These are phyloP conservation scores for Heterocephalus glaber DNA, from an alignment of 2,113 vertebrate genomes.

Conservation along the genomic window DNA sequence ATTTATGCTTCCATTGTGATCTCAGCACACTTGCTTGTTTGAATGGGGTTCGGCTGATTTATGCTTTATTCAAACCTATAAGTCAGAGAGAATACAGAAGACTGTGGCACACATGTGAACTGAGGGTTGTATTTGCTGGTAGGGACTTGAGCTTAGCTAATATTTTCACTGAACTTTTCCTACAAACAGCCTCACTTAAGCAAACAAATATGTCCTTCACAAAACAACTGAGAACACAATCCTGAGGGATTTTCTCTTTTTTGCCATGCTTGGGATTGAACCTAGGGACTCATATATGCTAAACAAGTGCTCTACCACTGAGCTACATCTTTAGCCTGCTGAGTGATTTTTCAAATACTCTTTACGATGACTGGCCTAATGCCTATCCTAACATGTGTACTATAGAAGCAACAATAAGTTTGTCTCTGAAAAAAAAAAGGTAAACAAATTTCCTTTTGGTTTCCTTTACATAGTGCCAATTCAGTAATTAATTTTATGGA, in stretches of 20 bases:
- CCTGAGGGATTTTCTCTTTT: background rate
- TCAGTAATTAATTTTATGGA: slow-evolving; percentile 48
- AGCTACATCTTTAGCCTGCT: background rate
- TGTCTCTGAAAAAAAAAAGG: slow-evolving; percentile 62
- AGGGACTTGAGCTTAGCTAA: background rate
- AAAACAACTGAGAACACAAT: background rate
- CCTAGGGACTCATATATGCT: background rate
- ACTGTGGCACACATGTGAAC: background rate
- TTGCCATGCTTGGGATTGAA: background rate
- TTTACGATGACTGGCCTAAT: slow-evolving; percentile 61
- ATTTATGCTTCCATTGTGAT: slow-evolving; percentile 26
- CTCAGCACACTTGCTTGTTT: background rate
- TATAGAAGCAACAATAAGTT: background rate
- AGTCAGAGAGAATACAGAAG: background rate
- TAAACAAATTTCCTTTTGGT: slow-evolving; percentile 64
- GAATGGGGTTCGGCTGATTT: background rate
- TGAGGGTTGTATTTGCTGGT: background rate
- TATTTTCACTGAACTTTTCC: slow-evolving; percentile 4
- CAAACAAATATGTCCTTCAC: slow-evolving; percentile 47
- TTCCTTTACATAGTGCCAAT: slow-evolving; percentile 34
- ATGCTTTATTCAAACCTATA: background rate
- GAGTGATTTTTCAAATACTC: slow-evolving; percentile 57
- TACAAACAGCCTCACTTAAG: slow-evolving; percentile 14
- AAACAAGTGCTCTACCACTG: background rate
- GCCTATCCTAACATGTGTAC: slow-evolving; percentile 33